Percentiles rank a stretch among this genome's conserved stretches.
Conservation (phyloP, 2,797 vertebrate species). For the Poeciliopsis infans region DNA sequence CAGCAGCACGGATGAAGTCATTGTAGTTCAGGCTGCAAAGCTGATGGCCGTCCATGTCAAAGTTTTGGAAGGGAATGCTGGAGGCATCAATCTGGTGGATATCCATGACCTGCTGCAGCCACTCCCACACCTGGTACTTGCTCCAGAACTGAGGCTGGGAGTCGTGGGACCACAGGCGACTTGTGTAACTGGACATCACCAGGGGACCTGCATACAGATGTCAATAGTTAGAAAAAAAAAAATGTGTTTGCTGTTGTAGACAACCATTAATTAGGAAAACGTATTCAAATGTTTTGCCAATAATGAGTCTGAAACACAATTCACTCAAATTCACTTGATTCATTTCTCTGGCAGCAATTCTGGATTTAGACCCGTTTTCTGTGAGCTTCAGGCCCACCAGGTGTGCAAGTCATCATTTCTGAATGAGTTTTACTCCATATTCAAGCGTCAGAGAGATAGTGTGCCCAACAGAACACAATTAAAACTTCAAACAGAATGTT, state of each 20-base stretch:
- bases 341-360: constrained; percentile 37
- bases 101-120: constrained; percentile 97
- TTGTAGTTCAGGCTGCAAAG: constrained; percentile 92
- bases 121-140: constrained; percentile 98
- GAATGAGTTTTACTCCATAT: constrained; percentile 48
- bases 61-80: constrained; percentile 94
- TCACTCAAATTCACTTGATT: constrained; percentile 35
- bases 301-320: constrained; percentile 52
- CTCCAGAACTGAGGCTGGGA: constrained; percentile 95
- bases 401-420: constrained; percentile 54
- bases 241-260: background rate
- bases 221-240: background rate
- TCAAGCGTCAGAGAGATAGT: constrained; percentile 16
- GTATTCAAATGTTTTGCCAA: constrained; percentile 37
- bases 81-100: constrained; percentile 93
- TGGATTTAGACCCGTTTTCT: constrained; percentile 33
- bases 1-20: constrained; percentile 90
- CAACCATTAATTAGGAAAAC: constrained; percentile 34
- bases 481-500: constrained; percentile 31
- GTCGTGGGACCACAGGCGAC: constrained; percentile 89
- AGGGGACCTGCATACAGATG: constrained; percentile 62
- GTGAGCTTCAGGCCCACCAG: constrained; percentile 37
- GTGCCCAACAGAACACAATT: constrained; percentile 42
- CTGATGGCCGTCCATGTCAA: constrained; percentile 92
- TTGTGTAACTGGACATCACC: constrained; percentile 80